Conservation (phyloP, 2,113 vertebrate species). For the Chloroceryle aenea region DNA sequence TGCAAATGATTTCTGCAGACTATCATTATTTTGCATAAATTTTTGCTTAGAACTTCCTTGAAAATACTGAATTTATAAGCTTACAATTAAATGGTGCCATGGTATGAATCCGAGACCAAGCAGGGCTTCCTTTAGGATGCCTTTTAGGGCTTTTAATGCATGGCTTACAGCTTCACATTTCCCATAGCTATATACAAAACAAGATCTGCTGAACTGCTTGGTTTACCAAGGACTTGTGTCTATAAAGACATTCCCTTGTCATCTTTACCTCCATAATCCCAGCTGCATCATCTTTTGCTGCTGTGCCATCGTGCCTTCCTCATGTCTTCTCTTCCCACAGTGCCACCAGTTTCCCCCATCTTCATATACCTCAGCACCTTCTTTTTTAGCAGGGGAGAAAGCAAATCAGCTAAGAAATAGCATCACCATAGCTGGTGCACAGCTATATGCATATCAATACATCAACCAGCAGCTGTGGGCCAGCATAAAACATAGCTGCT, state of each 20-base stretch:
- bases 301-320: background rate
- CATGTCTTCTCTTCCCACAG: background rate
- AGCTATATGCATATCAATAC: background rate
- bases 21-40: background rate
- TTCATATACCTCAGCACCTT: background rate
- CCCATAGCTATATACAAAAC: background rate
- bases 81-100: background rate
- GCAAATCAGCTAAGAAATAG: background rate
- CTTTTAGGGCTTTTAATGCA: fast-evolving
- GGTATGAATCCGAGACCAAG: background rate
- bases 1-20: background rate
- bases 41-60: background rate
- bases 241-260: background rate
- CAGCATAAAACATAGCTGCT: background rate
- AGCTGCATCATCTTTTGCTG: background rate
- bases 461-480: background rate
- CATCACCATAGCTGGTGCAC: background rate
- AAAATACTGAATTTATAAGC: background rate
- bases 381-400: background rate
- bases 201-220: background rate
- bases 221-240: background rate
- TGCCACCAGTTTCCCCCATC: background rate
- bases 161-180: background rate
- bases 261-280: background rate
- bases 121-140: background rate